Conservation (phyloP, 2,113 vertebrate species). For the Lophochroa leadbeateri region DNA sequence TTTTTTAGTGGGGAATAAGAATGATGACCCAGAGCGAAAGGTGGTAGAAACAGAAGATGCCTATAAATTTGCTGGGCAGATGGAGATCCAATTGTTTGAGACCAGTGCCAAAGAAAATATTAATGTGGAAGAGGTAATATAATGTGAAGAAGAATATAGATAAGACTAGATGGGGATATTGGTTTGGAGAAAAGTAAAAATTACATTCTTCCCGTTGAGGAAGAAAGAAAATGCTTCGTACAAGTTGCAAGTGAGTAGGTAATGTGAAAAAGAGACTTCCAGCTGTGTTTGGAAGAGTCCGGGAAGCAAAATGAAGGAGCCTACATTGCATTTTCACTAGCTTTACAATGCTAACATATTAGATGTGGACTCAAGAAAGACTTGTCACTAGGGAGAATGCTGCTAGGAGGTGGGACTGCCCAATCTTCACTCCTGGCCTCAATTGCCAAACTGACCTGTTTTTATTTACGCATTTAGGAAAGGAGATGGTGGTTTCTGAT, state of each 20-base stretch:
- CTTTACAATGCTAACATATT: neutral
- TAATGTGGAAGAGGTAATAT: conserved; percentile 94
- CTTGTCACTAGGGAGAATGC: neutral
- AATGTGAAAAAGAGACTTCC: neutral
- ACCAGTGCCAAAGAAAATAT: conserved; percentile 98
- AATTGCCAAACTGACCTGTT: neutral
- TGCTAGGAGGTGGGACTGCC: neutral
- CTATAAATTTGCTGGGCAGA: conserved; percentile 98
- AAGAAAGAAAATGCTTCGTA: neutral
- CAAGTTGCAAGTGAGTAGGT: neutral
- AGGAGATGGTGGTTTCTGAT: neutral
- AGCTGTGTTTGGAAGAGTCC: neutral
- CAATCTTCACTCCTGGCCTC: neutral
- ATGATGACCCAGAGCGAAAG: conserved; percentile 95
- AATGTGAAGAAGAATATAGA: neutral
- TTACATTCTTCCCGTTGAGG: neutral
- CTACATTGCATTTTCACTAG: neutral
- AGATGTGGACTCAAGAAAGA: neutral
- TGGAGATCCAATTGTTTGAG: conserved; percentile 98
- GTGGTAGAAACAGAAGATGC: conserved; percentile 98
- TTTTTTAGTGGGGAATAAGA: conserved; percentile 92
- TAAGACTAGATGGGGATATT: neutral
- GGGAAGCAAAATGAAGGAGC: neutral
- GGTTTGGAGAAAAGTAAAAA: neutral
- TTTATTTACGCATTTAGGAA: neutral